Base-by-base conservation (phyloP, 92 coral and sea anemone genomes). In the Hydrozoanthus gracilis region DNA sequence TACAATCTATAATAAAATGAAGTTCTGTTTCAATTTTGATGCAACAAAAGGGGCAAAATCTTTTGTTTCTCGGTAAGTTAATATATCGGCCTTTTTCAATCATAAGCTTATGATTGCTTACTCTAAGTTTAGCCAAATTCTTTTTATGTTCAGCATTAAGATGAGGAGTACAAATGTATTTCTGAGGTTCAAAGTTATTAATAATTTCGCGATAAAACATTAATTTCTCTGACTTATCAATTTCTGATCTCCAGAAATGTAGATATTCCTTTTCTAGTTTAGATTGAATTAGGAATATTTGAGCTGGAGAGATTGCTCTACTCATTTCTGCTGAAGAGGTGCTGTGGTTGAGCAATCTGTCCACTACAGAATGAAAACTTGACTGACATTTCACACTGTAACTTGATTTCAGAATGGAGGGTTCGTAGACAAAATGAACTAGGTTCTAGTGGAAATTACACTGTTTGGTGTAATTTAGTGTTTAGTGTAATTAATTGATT, bases 381-480 rank as follows among this genome's bases (percentile, higher is more conserved):
- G 58, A 52, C 58, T 52, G 58, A 56, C 64, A 56, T 56, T 56
- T 56, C 64, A 56, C 64, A 56, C 64, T 56, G 64, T 56, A 56
- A 56, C 64, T 56, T 56, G 64, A 56, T 56, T 56, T 56, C 64
- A 56, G 64, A 56, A 56, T 56, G 64, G 64, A 56, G 64, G 64
- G 64, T 56, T 56, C 64, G 64, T 56, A 56, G 64, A 56, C 64
- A 56, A 56, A 56, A 56, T 12, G 14, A 12, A 56, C 64, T 56
- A 9, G n/a, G n/a, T n/a, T n/a, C n/a, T n/a, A n/a, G n/a, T n/a
- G n/a, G n/a, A n/a, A n/a, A n/a, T n/a, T n/a, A n/a, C n/a, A n/a
- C n/a, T n/a, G n/a, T n/a, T n/a, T n/a, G n/a, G n/a, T n/a, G n/a
- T n/a, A n/a, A n/a, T n/a, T n/a, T n/a, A n/a, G n/a, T n/a, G n/a